Evolutionary conservation across 1,140 invertebrate genomes (phyloP), one percentile per base, ranked within the genome.

Genomic region (Dysdera silvatica): DNA sequence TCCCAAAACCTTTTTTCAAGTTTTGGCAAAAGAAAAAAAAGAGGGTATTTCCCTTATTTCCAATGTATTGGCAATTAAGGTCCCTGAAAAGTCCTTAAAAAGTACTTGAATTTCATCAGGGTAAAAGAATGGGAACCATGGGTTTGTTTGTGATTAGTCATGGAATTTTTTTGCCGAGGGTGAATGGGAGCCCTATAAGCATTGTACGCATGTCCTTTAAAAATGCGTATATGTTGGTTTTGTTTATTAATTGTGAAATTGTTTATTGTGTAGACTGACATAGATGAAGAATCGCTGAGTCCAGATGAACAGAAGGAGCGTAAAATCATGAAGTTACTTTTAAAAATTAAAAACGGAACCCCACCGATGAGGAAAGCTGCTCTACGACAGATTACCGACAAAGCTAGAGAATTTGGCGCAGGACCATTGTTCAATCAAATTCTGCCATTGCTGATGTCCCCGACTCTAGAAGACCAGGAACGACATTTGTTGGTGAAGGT

Each of bases 341-440:
- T 99, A 35, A 99, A 98, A 78, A 99, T 99, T 49, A 99, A 99
- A 80, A 99, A 99, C 75, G 97, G 97, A 14, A 98, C 96, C 6
- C 97, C 97, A 18, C 96, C 96, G 0, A 98, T 99, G 95, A 83
- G 97, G 65, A 99, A 99, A 80, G 92, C 94, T 12, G 95, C 95
- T 3, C 76, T 99, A 4, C 80, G 96, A 66, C 95, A 99, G 76
- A 99, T 99, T 55, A 99, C 97, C 0, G 95, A 99, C 74, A 99
- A 99, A 74, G 95, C 96, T 0, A 80, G 96, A 32, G 95, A 98
- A 75, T 97, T 99, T 72, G 97, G 97, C 0, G 96, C 97, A 0
- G 96, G 96, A 0, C 93, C 96, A 0, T 78, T 99, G 0, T 99
- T 99, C 72, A 99, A 99, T 79, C 96, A 99, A 78, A 99, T 99